Percentiles rank a stretch among this genome's conserved stretches.
phyloP scores from a whole-genome alignment of 2,113 vertebrate species.

The Stomatorhinus ivindoensis region DNA sequence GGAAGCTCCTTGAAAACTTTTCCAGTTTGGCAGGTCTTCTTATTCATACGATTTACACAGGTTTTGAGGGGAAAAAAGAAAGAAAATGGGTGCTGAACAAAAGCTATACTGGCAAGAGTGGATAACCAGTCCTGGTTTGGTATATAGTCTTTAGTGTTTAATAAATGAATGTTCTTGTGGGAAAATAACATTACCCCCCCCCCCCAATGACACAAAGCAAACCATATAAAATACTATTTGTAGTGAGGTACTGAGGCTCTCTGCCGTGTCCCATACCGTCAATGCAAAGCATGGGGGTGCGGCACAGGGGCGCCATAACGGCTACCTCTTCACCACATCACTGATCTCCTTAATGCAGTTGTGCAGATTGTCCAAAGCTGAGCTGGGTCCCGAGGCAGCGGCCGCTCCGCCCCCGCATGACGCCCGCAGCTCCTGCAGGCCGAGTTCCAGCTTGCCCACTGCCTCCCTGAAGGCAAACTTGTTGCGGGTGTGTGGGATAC shows the following conservation, averaged over 20 bases:
- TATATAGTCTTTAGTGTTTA: conserved; percentile 31
- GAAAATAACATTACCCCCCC: conserved; percentile 46
- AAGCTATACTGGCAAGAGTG: background rate
- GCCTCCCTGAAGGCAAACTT: conserved; percentile 97
- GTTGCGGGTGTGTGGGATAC: conserved; percentile 94
- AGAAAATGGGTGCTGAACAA: background rate
- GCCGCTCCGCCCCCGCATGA: conserved; percentile 71
- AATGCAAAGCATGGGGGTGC: conserved; percentile 29
- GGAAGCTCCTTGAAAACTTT: background rate
- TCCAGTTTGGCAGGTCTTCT: background rate
- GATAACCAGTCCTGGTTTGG: background rate
- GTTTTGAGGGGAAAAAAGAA: background rate
- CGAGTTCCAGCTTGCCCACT: conserved; percentile 91
- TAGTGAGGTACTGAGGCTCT: conserved; percentile 62
- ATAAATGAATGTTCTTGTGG: conserved; percentile 48
- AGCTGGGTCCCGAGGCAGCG: conserved; percentile 64
- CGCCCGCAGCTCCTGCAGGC: conserved; percentile 91
- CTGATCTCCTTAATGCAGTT: conserved; percentile 95
- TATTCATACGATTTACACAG: background rate
- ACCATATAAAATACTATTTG: conserved; percentile 60
- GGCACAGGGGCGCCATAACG: conserved; percentile 50
- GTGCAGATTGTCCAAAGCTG: conserved; percentile 88
- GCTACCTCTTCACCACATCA: conserved; percentile 98
- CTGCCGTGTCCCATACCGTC: background rate
- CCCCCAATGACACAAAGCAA: conserved; percentile 36